Base-by-base conservation (phyloP, 2,888 invertebrate genomes). In the Scaptodrosophila latifasciaeformis region DNA sequence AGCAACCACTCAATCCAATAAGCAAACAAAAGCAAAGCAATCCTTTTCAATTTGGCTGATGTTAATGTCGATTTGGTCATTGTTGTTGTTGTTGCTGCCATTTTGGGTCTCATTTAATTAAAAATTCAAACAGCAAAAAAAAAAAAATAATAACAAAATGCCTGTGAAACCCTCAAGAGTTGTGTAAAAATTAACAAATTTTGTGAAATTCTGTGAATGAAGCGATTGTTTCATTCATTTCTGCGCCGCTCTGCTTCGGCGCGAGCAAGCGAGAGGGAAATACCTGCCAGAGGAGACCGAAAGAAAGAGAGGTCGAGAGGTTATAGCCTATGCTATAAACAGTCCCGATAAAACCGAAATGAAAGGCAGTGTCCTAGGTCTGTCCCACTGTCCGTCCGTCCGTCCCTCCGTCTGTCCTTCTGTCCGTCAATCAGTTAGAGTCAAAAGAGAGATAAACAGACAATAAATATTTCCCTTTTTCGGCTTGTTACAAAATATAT, bases 391-490 rank as follows among this genome's bases (percentile, higher is more conserved):
- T 47, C 24, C 31, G 45, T 18, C 19, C 29, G 30, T 44, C 17
- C 17, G 30, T 40, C n/a, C n/a, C n/a, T n/a, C 31, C 4, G 31
- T 31, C 31, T 55, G 53, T 49, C 51, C 49, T 59, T 59, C 55
- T 47, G 56, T 47, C 24, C 31, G 45, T 18, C 19, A 44, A 44
- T 44, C 17, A 31, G 30, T 40, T 19, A 29, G 18, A 39, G 30
- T 55, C 44, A 49, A 55, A 60, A 48, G 47, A 47, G 57, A 75
- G 74, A 78, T 75, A 75, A 75, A 68, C 76, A 75, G 72, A 75
- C 76, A 68, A 74, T 78, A 71, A 68, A 75, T 67, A 44, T 37
- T 50, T 57, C 65, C 56, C 67, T 66, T 65, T 65, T 54, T 54
- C 49, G 51, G 56, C 59, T 44, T 54, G 51, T 67, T 67, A 67